A percentile compares a stretch with the other conserved stretches of the same genome.
Conservation (phyloP, 2,797 vertebrate species). For the Tamandua tetradactyla region DNA sequence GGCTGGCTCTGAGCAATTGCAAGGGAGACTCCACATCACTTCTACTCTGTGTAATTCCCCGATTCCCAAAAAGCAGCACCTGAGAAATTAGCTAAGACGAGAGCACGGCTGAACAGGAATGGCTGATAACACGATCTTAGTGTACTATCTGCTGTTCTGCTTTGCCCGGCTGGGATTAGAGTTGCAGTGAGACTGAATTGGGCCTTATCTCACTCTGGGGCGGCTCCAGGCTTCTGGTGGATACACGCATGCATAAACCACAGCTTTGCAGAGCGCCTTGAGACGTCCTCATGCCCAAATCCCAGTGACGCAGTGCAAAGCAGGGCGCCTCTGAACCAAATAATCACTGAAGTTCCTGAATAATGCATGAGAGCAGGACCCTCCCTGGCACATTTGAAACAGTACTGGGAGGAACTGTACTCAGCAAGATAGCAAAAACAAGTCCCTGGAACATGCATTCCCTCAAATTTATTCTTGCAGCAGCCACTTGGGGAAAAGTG, state of each 20-base stretch:
- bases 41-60: slow-evolving; percentile 2
- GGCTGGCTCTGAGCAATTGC: slow-evolving; percentile 40
- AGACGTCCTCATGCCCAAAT: slow-evolving; percentile 66
- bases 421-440: slow-evolving; percentile 48
- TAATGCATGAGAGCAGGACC: slow-evolving; percentile 77
- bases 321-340: slow-evolving; percentile 69
- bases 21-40: neutral
- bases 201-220: slow-evolving; percentile 69
- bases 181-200: slow-evolving; percentile 54
- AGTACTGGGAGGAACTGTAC: slow-evolving; percentile 55
- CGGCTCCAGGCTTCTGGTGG: slow-evolving; percentile 66
- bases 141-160: slow-evolving; percentile 65
- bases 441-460: slow-evolving; percentile 27
- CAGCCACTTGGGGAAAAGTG: slow-evolving; percentile 16
- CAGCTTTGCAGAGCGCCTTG: slow-evolving; percentile 62
- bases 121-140: slow-evolving; percentile 67
- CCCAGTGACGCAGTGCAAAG: slow-evolving; percentile 61
- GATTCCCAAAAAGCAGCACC: slow-evolving; percentile 49
- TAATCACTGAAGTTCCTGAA: slow-evolving; percentile 74
- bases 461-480: slow-evolving; percentile 43
- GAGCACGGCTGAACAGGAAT: neutral
- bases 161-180: slow-evolving; percentile 69
- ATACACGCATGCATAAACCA: slow-evolving; percentile 74
- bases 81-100: slow-evolving; percentile 64
- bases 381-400: slow-evolving; percentile 49